These are phyloP conservation scores for Sinocyclocheilus grahami DNA, from an alignment of 2,113 vertebrate genomes.

Conservation along the genomic window DNA sequence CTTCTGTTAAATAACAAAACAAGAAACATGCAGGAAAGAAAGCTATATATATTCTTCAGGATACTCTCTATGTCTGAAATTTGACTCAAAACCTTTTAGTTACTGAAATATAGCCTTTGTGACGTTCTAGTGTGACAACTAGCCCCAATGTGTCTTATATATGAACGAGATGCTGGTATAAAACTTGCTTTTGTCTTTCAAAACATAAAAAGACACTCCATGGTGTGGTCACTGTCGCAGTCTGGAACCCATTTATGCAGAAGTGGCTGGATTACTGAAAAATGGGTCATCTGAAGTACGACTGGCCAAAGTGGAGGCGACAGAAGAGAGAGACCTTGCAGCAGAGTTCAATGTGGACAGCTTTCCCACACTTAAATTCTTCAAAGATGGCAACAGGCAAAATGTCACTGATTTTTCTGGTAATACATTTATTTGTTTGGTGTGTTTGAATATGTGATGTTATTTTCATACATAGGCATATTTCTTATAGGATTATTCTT, in stretches of 20 bases:
- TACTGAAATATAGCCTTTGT: not conserved
- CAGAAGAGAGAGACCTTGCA: slow-evolving; percentile 73
- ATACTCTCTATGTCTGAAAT: not conserved
- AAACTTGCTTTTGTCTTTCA: not conserved
- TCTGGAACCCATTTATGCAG: slow-evolving; percentile 81
- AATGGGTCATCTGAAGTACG: slow-evolving; percentile 58
- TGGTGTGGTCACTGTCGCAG: slow-evolving; percentile 87
- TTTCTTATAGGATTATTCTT: not conserved
- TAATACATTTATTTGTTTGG: slow-evolving; percentile 46
- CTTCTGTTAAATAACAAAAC: not conserved
- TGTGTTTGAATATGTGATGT: not conserved
- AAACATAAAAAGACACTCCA: slow-evolving; percentile 76
- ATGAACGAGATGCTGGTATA: no score
- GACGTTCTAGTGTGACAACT: not conserved
- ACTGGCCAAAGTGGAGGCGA: slow-evolving; percentile 86
- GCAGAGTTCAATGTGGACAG: slow-evolving; percentile 77
- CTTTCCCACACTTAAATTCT: slow-evolving; percentile 86
- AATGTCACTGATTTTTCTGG: slow-evolving; percentile 76
- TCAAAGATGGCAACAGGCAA: slow-evolving; percentile 79
- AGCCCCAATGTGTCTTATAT: no score
- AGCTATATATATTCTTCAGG: not conserved
- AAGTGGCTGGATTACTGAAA: slow-evolving; percentile 77
- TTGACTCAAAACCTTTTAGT: not conserved
- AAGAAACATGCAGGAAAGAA: not conserved
- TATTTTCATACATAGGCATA: not conserved